Percentiles rank a stretch among this genome's conserved stretches.
Evolutionary conservation across 64 coral and sea anemone genomes (phyloP).

Genomic region (Astreopora myriophthalma): DNA sequence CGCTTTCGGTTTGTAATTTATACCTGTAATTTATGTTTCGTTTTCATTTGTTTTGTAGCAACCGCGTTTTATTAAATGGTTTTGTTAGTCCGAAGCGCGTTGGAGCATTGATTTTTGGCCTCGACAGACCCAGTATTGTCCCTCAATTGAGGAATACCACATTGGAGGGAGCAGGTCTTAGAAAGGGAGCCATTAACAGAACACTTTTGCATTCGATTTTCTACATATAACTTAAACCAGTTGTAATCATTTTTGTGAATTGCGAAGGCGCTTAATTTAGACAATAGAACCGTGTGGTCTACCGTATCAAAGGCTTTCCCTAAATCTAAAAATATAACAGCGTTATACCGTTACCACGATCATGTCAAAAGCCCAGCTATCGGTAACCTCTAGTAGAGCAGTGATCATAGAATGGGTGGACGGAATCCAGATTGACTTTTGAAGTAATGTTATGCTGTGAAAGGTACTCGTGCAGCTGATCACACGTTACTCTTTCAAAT

Average conservation of each 20-base stretch:
- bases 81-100: too few relatives aligned
- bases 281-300: background rate
- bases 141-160: background rate
- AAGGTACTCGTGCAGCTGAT: background rate
- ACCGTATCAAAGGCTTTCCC: background rate
- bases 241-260: background rate
- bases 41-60: too few relatives aligned
- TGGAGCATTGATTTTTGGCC: too few relatives aligned
- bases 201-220: background rate
- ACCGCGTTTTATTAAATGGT: too few relatives aligned
- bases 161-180: background rate
- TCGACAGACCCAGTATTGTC: background rate
- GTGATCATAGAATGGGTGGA: conserved; percentile 32
- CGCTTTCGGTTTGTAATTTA: too few relatives aligned
- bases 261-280: background rate
- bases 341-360: conserved; percentile 13
- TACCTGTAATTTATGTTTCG: too few relatives aligned
- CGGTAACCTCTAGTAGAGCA: conserved; percentile 24
- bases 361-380: conserved; percentile 19
- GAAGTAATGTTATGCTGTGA: background rate
- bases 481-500: background rate
- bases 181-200: background rate
- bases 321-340: background rate
- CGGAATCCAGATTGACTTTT: conserved; percentile 31
- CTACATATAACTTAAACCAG: background rate